Conservation (phyloP, 2,113 vertebrate genomes). For the Anas platyrhynchos region DNA sequence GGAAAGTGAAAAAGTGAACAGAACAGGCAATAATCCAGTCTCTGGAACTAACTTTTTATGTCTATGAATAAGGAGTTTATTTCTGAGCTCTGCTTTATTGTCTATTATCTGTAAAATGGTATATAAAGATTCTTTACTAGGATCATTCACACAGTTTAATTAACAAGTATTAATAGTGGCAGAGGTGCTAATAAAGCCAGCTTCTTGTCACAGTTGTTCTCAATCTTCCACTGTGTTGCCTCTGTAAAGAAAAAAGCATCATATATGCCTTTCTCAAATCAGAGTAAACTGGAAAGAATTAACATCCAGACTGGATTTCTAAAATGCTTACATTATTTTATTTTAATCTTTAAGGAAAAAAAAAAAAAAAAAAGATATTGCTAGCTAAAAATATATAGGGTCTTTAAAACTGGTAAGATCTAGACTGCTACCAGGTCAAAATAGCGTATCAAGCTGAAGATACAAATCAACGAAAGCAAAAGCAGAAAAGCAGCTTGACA, state of each 20-base stretch:
- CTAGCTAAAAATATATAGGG: neutral
- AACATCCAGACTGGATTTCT: neutral
- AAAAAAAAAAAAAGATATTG: neutral
- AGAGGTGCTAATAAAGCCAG: constrained; percentile 8
- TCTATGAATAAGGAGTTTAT: neutral
- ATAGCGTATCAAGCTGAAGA: neutral
- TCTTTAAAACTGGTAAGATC: neutral
- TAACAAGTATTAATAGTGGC: neutral
- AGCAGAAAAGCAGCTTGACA: neutral
- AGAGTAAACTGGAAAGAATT: neutral
- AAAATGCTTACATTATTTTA: neutral
- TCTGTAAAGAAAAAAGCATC: neutral
- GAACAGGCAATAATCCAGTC: neutral
- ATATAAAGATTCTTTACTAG: neutral
- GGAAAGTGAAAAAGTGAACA: neutral
- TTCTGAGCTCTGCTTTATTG: neutral
- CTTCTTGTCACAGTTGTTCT: neutral
- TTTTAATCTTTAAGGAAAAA: neutral
- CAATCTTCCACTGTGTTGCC: neutral
- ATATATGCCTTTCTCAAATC: neutral
- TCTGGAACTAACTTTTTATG: neutral
- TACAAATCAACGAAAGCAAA: neutral
- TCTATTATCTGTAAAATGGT: neutral
- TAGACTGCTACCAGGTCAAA: neutral
- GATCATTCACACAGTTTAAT: neutral